phyloP scores from a whole-genome alignment of 1,140 invertebrate genomes.

The Rhynchophorus ferrugineus region DNA sequence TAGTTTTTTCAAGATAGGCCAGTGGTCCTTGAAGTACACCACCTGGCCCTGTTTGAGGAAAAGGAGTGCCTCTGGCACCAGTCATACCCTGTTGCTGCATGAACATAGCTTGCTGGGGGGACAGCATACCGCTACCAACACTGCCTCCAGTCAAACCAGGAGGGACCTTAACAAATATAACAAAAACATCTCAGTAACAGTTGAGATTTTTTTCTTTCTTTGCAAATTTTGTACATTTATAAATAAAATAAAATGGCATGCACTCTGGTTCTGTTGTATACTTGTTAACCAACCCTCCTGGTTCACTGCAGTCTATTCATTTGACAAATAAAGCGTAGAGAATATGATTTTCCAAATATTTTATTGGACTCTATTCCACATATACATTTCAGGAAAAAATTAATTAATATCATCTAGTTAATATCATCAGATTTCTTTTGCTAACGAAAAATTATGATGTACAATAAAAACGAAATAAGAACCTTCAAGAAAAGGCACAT shows the following conservation, averaged over 20 bases:
- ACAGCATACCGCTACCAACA: constrained; percentile 36
- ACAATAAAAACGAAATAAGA: constrained; percentile 9
- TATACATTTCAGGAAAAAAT: constrained; percentile 24
- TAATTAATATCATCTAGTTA: constrained; percentile 16
- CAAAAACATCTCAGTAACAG: not conserved
- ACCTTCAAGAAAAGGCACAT: constrained; percentile 30
- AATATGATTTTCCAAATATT: constrained; percentile 5
- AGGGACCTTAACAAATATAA: constrained; percentile 33
- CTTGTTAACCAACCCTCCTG: constrained; percentile 26
- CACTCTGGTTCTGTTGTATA: no score
- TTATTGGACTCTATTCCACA: constrained; percentile 7
- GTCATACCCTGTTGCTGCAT: constrained; percentile 43
- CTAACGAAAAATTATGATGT: constrained; percentile 24
- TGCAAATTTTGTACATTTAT: not conserved
- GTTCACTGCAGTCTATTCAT: constrained; percentile 3
- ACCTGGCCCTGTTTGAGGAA: constrained; percentile 40
- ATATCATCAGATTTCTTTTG: constrained; percentile 21
- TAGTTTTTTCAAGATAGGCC: constrained; percentile 72
- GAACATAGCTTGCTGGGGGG: constrained; percentile 50
- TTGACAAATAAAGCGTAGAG: constrained; percentile 1
- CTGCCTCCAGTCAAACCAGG: constrained; percentile 36
- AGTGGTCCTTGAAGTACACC: constrained; percentile 61
- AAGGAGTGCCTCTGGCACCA: constrained; percentile 40
- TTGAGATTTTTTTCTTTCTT: not conserved
- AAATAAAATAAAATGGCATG: not conserved